Percentiles rank a stretch among this genome's conserved stretches.
Evolutionary conservation across 2,888 invertebrate genomes (phyloP).

Genomic region (Bellardia bayeri): DNA sequence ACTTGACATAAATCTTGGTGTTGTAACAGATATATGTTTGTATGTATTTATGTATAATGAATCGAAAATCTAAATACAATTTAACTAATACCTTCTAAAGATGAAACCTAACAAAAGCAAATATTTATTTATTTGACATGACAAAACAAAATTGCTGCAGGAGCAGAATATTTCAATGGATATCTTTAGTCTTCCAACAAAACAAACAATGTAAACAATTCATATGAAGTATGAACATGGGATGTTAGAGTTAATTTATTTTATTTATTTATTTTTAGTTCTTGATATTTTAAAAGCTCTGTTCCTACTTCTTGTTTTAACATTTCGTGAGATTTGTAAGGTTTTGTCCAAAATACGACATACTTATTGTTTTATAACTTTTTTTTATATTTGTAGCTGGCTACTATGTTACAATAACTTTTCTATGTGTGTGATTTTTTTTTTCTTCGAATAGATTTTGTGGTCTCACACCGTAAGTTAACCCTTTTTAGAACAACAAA

Average conservation of each 20-base stretch:
- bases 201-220: slow-evolving; percentile 6
- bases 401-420: neutral
- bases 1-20: too few species aligned
- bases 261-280: slow-evolving; percentile 28
- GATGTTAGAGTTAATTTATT: slow-evolving; percentile 39
- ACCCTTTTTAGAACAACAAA: slow-evolving; percentile 58
- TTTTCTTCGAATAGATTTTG: slow-evolving; percentile 21
- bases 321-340: neutral
- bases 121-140: neutral
- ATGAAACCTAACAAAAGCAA: slow-evolving; percentile 54
- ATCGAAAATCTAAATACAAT: slow-evolving; percentile 10
- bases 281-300: neutral
- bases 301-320: neutral
- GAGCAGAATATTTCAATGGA: slow-evolving; percentile 19
- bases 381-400: slow-evolving; percentile 12
- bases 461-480: slow-evolving; percentile 50
- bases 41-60: neutral
- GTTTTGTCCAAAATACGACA: neutral
- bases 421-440: slow-evolving; percentile 9
- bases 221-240: neutral
- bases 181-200: neutral
- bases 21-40: too few species aligned
- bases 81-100: slow-evolving; percentile 22
- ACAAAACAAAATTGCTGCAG: neutral
- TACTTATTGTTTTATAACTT: slow-evolving; percentile 36